Evolutionary conservation across 2,797 vertebrate genomes (phyloP).

Genomic region (Anniella stebbinsi): DNA sequence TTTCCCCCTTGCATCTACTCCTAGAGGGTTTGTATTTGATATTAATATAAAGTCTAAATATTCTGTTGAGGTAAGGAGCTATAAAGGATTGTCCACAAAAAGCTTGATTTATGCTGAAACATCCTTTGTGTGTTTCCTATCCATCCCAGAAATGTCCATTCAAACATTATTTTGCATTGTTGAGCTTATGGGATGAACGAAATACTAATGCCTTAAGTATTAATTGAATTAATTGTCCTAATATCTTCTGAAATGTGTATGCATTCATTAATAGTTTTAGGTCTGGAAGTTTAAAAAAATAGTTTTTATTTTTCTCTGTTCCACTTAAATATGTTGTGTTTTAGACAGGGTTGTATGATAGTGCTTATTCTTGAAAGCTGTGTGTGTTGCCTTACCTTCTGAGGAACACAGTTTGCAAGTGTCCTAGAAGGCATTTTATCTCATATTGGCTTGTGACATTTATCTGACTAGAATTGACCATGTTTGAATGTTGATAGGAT

Average conservation of each 20-base stretch:
- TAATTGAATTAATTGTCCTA: neutral
- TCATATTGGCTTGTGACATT: neutral
- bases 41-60: neutral
- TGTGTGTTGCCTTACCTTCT: no score
- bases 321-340: neutral
- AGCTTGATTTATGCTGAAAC: neutral
- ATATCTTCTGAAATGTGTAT: neutral
- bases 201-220: neutral
- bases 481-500: neutral
- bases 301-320: neutral
- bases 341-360: neutral
- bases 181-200: neutral
- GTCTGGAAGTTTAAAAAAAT: neutral
- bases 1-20: neutral
- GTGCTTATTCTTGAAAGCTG: neutral
- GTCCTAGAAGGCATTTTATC: neutral
- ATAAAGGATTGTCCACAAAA: neutral
- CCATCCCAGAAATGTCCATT: neutral
- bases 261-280: neutral
- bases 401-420: neutral
- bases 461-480: neutral
- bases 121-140: neutral
- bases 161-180: neutral
- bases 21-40: neutral
- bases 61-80: neutral